These are phyloP conservation scores for Sebastes trivittatus DNA, from an alignment of 2,797 vertebrate species.

Conservation along the genomic window DNA sequence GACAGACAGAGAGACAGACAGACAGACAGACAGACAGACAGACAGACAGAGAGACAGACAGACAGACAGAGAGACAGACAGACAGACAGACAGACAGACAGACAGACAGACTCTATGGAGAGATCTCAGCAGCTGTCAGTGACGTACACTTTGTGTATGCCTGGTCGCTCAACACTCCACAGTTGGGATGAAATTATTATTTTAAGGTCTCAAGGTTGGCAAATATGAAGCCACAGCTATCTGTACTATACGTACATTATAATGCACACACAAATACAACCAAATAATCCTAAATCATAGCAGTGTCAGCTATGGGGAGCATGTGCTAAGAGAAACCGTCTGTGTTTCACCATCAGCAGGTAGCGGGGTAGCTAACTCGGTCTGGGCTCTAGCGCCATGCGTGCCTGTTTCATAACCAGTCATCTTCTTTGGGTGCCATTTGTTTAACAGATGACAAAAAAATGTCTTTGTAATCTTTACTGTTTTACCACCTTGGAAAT, in stretches of 20 bases:
- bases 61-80: too few relatives aligned
- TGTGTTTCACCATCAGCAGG: too few relatives aligned
- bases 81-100: slow-evolving; percentile 3
- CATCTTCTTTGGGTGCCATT: background rate
- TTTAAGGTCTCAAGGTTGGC: too few relatives aligned
- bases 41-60: background rate
- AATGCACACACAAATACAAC: background rate
- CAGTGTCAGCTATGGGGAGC: background rate
- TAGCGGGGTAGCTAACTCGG: too few relatives aligned
- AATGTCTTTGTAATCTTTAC: background rate
- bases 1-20: too few relatives aligned
- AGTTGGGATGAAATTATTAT: background rate
- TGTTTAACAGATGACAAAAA: background rate
- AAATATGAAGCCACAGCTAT: background rate
- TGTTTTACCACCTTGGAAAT: background rate
- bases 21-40: slow-evolving; percentile 9
- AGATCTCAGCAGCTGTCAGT: background rate
- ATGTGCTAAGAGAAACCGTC: too few relatives aligned
- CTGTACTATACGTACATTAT: background rate
- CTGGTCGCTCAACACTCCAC: background rate
- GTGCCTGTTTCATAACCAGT: background rate
- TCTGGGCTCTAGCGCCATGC: background rate
- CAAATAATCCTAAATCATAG: background rate
- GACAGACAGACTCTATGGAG: background rate
- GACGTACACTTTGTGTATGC: background rate